A percentile compares a stretch with the other conserved stretches of the same genome.
Conservation (phyloP, 1,140 invertebrate species). For the Adoxophyes honmai region DNA sequence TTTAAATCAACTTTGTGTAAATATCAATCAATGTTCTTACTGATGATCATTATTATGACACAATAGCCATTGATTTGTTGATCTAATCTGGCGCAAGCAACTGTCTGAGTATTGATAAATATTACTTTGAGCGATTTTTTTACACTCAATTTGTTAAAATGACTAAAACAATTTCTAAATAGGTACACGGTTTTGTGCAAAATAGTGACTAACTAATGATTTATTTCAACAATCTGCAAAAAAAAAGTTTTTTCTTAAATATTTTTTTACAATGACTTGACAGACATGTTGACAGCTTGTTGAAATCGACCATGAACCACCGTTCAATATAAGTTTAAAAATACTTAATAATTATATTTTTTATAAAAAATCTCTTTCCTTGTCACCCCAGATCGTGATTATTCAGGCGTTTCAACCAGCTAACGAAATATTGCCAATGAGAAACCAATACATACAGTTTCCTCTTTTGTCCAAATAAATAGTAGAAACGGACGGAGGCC, state of each 20-base stretch:
- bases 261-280: too few species aligned
- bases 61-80: too few species aligned
- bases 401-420: too few species aligned
- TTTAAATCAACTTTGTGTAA: too few species aligned
- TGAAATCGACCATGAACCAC: not conserved
- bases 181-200: conserved; percentile 5
- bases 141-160: not conserved
- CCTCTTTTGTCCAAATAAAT: too few species aligned
- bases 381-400: not conserved
- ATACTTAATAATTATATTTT: not conserved
- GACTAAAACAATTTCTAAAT: conserved; percentile 11
- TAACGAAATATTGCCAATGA: too few species aligned
- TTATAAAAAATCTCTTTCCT: conserved; percentile 9
- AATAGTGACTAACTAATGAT: not conserved
- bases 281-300: not conserved
- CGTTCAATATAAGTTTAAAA: not conserved
- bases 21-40: too few species aligned
- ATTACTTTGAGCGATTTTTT: not conserved
- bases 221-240: not conserved
- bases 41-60: too few species aligned
- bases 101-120: conserved; percentile 12
- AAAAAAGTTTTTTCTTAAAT: not conserved
- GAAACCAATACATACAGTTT: too few species aligned
- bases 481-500: too few species aligned
- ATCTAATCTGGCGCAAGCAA: not conserved